Percentiles rank a stretch among this genome's conserved stretches.
phyloP scores from a whole-genome alignment of 1,140 invertebrate genomes.

The Drosophila leontia region DNA sequence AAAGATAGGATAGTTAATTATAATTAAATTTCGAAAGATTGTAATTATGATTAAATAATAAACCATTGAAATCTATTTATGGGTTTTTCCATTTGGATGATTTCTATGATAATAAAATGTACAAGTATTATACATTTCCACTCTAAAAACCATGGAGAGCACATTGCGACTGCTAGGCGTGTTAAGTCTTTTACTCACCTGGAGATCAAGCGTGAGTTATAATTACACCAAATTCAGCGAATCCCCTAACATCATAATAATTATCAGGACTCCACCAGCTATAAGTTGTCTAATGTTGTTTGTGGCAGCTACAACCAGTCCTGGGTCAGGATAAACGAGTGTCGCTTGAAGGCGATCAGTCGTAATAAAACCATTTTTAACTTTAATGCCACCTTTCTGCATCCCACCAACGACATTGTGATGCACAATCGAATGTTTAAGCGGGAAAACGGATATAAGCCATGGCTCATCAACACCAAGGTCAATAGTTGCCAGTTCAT shows the following conservation, averaged over 20 bases:
- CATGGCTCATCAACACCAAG: conserved; percentile 13
- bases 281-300: conserved; percentile 12
- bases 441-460: conserved; percentile 23
- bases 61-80: too few species aligned
- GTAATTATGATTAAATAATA: too few species aligned
- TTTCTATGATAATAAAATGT: not conserved
- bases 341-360: conserved; percentile 18
- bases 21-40: too few species aligned
- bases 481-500: conserved; percentile 18
- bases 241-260: not conserved
- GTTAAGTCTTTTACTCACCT: not conserved
- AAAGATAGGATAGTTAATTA: too few species aligned
- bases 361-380: conserved; percentile 15
- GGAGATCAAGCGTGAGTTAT: not conserved
- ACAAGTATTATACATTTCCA: not conserved
- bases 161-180: not conserved
- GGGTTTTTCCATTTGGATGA: not conserved
- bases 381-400: conserved; percentile 17
- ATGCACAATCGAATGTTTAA: conserved; percentile 19
- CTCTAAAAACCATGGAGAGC: not conserved
- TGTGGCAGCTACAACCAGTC: conserved; percentile 19
- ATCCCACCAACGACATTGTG: conserved; percentile 7
- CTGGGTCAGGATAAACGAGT: conserved; percentile 23
- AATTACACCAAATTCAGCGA: too few species aligned
- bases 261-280: conserved; percentile 6